Base-by-base conservation (phyloP, 2,797 vertebrate genomes). In the Xenentodon cancila region DNA sequence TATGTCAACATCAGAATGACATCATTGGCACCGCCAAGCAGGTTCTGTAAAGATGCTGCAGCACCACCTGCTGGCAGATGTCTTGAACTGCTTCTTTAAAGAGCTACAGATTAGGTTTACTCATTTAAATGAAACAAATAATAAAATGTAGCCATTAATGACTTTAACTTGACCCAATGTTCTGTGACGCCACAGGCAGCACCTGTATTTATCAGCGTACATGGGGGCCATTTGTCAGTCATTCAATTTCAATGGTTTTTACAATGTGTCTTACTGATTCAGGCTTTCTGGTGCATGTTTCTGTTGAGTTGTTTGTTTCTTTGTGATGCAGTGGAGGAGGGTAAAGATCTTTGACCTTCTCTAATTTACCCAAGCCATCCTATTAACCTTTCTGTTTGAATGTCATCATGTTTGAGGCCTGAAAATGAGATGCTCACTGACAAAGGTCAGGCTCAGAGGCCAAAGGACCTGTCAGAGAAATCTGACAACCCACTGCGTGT, bases 341-440 rank as follows among this genome's bases (percentile, higher is more conserved):
- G 45, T 5, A 21, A 12, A 21, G n/a, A 53, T 84, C 32, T 73
- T 71, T 90, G 87, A 92, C 91, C 90, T 93, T 94, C 70, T 86
- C 62, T 75, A 54, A 81, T 74, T 73, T 62, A 47, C 74, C 51
- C 12, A 17, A 53, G 59, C 56, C 62, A 65, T 79, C 71, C 62
- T 21, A 88, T 93, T 93, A 91, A 93, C 92, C 92, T 94, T 94
- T 94, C 52, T 81, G 69, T 76, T 67, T 72, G 79, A 92, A 91
- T 91, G 92, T 84, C 89, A 77, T 63, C 71, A 74, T 61, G 79
- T 79, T 60, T 76, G 81, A 82, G 63, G 70, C 71, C 51, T 19
- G 70, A 60, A 85, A 76, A 80, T 62, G 37, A 75, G 81, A 71
- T 62, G 72, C 20, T 30, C 34, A 37, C 58, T 59, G 81, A 87